A percentile compares a stretch with the other conserved stretches of the same genome.
Conservation (phyloP, 2,113 vertebrate species). For the Psophia crepitans region DNA sequence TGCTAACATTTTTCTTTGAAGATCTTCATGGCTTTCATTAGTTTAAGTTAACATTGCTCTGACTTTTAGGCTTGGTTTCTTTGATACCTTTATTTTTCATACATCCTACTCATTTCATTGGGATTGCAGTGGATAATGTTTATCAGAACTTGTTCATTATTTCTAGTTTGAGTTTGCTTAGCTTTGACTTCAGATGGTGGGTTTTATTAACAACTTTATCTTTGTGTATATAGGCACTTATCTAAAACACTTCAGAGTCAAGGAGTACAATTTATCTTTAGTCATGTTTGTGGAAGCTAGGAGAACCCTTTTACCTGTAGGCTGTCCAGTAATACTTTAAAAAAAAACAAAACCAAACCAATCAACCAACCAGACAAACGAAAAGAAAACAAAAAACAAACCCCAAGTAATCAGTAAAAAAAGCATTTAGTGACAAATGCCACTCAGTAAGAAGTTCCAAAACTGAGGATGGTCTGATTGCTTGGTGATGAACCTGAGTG, state of each 20-base stretch:
- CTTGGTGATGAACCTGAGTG: neutral
- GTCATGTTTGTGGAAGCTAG: neutral
- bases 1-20: neutral
- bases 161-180: neutral
- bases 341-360: neutral
- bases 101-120: neutral
- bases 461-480: neutral
- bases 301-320: neutral
- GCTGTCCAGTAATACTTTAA: neutral
- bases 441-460: neutral
- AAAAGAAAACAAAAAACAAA: neutral
- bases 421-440: neutral
- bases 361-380: no score
- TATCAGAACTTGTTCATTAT: neutral
- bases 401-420: neutral
- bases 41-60: neutral
- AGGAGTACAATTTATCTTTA: neutral
- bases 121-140: neutral
- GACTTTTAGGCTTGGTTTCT: neutral
- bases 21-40: neutral
- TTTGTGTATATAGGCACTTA: neutral
- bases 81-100: neutral
- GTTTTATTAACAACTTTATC: neutral
- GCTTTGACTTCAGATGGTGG: neutral
- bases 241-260: neutral